phyloP scores from a whole-genome alignment of 2,888 invertebrate genomes.

The Caenorhabditis parvicauda region DNA sequence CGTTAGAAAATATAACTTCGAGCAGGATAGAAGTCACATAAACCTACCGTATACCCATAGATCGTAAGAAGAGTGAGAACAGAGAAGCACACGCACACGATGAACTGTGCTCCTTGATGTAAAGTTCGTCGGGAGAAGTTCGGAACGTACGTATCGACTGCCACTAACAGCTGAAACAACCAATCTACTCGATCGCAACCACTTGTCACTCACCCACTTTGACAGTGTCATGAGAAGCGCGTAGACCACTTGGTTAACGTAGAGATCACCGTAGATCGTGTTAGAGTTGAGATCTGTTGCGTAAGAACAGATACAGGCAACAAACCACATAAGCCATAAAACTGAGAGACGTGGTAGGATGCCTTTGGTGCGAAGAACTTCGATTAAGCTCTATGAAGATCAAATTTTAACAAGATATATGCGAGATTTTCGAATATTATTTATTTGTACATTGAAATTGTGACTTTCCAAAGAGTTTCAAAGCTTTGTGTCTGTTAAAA shows the following conservation, averaged over 20 bases:
- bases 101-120: slow-evolving; percentile 42
- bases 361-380: slow-evolving; percentile 32
- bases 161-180: slow-evolving; percentile 30
- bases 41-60: slow-evolving; percentile 14
- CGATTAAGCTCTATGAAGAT: slow-evolving; percentile 12
- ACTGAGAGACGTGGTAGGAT: slow-evolving; percentile 33
- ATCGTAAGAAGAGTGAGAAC: slow-evolving; percentile 35
- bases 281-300: slow-evolving; percentile 55
- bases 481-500: too few relatives aligned
- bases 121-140: slow-evolving; percentile 42
- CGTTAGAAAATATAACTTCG: too few relatives aligned
- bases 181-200: too few relatives aligned
- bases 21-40: too few relatives aligned
- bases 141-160: slow-evolving; percentile 32
- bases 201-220: too few relatives aligned
- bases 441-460: too few relatives aligned
- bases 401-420: too few relatives aligned
- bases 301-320: slow-evolving; percentile 47
- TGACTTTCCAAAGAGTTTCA: too few relatives aligned
- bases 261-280: slow-evolving; percentile 48
- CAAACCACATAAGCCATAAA: slow-evolving; percentile 55
- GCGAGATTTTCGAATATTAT: too few relatives aligned
- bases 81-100: slow-evolving; percentile 46
- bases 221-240: slow-evolving; percentile 31
- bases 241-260: slow-evolving; percentile 51